Conservation (phyloP, 23 tunicate species). For the Phallusia fumigata region DNA sequence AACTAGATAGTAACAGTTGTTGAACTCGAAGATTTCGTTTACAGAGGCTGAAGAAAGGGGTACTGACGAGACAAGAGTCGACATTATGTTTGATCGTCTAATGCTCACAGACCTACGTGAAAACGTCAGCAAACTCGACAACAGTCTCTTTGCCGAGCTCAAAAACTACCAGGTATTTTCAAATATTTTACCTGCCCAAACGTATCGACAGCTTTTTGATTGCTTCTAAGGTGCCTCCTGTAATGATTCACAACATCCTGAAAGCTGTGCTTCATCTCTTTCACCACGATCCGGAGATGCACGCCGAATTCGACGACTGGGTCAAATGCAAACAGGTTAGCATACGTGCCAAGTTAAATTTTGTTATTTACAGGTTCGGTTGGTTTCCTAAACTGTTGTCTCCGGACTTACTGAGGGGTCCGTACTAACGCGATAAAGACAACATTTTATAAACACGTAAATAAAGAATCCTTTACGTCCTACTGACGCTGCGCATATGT, state of each 20-base stretch:
- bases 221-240: constrained; percentile 64
- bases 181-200: too few species aligned
- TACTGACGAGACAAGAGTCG: constrained; percentile 79
- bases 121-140: constrained; percentile 78
- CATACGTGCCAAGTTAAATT: neutral
- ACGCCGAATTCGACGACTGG: constrained; percentile 71
- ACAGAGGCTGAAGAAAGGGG: constrained; percentile 83
- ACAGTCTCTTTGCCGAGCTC: constrained; percentile 80
- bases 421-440: too few species aligned
- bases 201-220: neutral
- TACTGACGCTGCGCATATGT: too few species aligned
- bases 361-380: too few species aligned
- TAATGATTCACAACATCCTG: constrained; percentile 90
- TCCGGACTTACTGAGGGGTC: too few species aligned
- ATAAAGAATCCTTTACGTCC: too few species aligned
- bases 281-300: constrained; percentile 43
- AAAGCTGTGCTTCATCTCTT: constrained; percentile 78
- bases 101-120: constrained; percentile 90
- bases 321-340: constrained; percentile 80
- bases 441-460: too few species aligned
- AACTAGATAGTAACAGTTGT: too few species aligned
- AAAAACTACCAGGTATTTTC: constrained; percentile 72
- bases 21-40: too few species aligned
- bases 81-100: constrained; percentile 88
- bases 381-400: too few species aligned